Evolutionary conservation across 2,888 invertebrate genomes (phyloP).

Genomic region (Macrophya alboannulata): DNA sequence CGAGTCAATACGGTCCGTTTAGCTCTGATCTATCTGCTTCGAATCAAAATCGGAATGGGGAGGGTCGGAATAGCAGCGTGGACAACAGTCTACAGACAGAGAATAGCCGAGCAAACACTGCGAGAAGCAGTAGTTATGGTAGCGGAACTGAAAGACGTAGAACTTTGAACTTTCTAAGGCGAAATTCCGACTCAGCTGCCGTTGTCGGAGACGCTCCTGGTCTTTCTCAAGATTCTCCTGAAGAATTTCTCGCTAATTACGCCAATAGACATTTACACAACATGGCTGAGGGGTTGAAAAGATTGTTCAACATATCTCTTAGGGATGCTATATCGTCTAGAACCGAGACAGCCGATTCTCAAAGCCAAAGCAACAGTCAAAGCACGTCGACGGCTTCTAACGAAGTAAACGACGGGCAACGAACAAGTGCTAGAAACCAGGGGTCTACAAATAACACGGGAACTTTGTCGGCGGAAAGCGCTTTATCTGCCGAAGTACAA

Average conservation of each 20-base stretch:
- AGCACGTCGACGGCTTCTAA: slow-evolving; percentile 35
- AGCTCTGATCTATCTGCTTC: slow-evolving; percentile 59
- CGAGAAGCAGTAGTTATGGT: slow-evolving; percentile 17
- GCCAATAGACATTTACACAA: slow-evolving; percentile 57
- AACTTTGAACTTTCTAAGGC: slow-evolving; percentile 30
- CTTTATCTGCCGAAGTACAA: slow-evolving; percentile 67
- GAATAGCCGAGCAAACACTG: slow-evolving; percentile 40
- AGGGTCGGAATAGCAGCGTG: slow-evolving; percentile 43
- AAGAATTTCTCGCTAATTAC: slow-evolving; percentile 58
- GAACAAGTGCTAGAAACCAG: slow-evolving; percentile 47
- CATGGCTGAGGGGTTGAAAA: slow-evolving; percentile 61
- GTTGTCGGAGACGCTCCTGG: slow-evolving; percentile 26
- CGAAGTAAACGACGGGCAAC: slow-evolving; percentile 20
- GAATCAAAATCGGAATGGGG: slow-evolving; percentile 40
- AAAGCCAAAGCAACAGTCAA: not conserved
- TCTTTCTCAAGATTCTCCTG: slow-evolving; percentile 43
- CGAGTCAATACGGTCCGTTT: slow-evolving; percentile 71
- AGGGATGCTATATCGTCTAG: slow-evolving; percentile 32
- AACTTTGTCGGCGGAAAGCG: slow-evolving; percentile 71
- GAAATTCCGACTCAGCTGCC: slow-evolving; percentile 34
- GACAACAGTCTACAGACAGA: slow-evolving; percentile 62
- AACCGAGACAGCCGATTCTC: slow-evolving; percentile 25
- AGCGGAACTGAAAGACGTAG: slow-evolving; percentile 19
- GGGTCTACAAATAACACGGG: slow-evolving; percentile 77
- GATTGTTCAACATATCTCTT: slow-evolving; percentile 56